Base-by-base conservation (phyloP, 2,797 vertebrate genomes). In the Macroramphosus scolopax region DNA sequence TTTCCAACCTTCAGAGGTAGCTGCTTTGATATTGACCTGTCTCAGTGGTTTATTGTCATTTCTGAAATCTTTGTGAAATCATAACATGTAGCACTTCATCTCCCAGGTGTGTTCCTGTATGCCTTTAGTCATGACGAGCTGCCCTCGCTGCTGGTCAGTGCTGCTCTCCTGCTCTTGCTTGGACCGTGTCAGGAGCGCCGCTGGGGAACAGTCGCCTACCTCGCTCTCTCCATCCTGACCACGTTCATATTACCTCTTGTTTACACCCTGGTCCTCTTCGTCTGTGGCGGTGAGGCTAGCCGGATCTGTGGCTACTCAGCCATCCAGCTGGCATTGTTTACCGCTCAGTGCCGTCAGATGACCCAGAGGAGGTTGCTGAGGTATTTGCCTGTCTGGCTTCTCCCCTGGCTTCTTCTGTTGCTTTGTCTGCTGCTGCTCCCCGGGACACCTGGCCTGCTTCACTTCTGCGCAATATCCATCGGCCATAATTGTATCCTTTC, bases 401-500 rank as follows among this genome's bases (percentile, higher is more conserved):
- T 90, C 4, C 91, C 93, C 0, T 93, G 91, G 89, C 64, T 92
- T 10, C 51, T 91, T 18, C 75, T 95, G n/a, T 60, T 92, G 13
- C 36, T 78, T 1, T 55, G 87, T 35, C 69, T 90, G 6, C 72
- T 89, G 8, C 53, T 92, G 45, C 80, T 95, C 16, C 90, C 91
- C 0, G 72, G 66, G 16, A 87, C 89, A 0, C 87, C 92, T 0
- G 88, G 90, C 13, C 85, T 95, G 28, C 87, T 94, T 34, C 90
- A 94, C 51, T 80, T 93, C 50, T 93, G 92, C n/a, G 89, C 92
- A 42, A 88, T 95, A 62, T 88, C 91, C 26, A 75, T 89, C 0
- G 93, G 93, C 25, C 84, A 93, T 63, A 92, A 89, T 72, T 93
- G 94, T 96, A 96, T 96, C 94, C 91, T 94, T 91, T 68, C 18